Evolutionary conservation across 2,113 vertebrate species (phyloP).

Genomic region (Atherinomorus stipes): DNA sequence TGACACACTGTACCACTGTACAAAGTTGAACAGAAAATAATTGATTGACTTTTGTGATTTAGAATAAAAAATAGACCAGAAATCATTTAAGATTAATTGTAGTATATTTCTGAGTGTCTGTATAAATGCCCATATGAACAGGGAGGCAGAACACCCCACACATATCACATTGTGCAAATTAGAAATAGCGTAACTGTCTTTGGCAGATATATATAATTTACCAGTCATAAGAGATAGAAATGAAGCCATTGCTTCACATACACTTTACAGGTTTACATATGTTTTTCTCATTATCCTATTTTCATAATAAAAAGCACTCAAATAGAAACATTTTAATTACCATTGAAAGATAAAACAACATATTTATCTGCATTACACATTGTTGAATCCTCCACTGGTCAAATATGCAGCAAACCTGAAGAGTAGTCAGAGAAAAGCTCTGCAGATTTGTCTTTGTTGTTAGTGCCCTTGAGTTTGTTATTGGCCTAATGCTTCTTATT

Average conservation of each 20-base stretch:
- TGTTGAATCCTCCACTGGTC: background rate
- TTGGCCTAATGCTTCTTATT: constrained; percentile 69
- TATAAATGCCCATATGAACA: constrained; percentile 6
- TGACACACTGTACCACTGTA: background rate
- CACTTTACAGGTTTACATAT: background rate
- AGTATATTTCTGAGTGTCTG: constrained; percentile 12
- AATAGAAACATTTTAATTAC: background rate
- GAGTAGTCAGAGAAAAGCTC: constrained; percentile 4
- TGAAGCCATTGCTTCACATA: constrained; percentile 15
- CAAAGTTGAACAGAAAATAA: background rate
- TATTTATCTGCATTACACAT: constrained; percentile 1
- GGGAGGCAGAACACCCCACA: background rate
- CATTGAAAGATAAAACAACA: background rate
- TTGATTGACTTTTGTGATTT: too few relatives aligned
- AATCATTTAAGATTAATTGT: background rate
- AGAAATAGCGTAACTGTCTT: too few relatives aligned
- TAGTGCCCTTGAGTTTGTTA: constrained; percentile 80
- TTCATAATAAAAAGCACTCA: background rate
- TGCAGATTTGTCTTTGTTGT: constrained; percentile 47
- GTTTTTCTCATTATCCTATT: background rate
- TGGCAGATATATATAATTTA: background rate
- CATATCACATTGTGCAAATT: too few relatives aligned
- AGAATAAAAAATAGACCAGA: too few relatives aligned
- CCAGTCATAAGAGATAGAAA: constrained; percentile 15
- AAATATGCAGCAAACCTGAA: constrained; percentile 14